Percentiles rank a stretch among this genome's conserved stretches.
Conservation (phyloP, 2,888 invertebrate species). For the Monopis laevigella region DNA sequence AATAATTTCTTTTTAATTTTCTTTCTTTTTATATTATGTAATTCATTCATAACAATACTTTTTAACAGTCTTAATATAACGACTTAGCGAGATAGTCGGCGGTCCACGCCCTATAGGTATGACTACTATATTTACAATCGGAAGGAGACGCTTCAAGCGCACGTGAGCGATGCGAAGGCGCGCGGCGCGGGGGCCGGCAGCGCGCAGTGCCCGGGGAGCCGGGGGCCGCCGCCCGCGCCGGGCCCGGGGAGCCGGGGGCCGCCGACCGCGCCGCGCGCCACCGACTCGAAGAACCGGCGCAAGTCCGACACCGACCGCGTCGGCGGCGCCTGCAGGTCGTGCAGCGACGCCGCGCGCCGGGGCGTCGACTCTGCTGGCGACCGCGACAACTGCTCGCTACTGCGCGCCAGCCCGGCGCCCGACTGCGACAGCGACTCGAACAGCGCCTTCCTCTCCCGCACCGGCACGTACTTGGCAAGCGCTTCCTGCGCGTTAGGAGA, state of each 20-base stretch:
- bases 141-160: slow-evolving; percentile 33
- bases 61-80: slow-evolving; percentile 64
- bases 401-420: slow-evolving; percentile 70
- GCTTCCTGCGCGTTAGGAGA: slow-evolving; percentile 56
- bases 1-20: slow-evolving; percentile 20
- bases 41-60: slow-evolving; percentile 64
- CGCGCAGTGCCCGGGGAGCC: slow-evolving; percentile 41
- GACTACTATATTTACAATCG: slow-evolving; percentile 42
- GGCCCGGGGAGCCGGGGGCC: slow-evolving; percentile 43
- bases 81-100: slow-evolving; percentile 53
- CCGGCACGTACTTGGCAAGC: slow-evolving; percentile 73
- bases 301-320: slow-evolving; percentile 72
- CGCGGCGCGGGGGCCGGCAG: slow-evolving; percentile 44
- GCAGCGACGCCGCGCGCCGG: slow-evolving; percentile 72
- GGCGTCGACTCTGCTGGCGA: slow-evolving; percentile 50
- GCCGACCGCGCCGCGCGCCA: slow-evolving; percentile 50
- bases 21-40: slow-evolving; percentile 58
- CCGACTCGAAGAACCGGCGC: slow-evolving; percentile 76
- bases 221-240: slow-evolving; percentile 39
- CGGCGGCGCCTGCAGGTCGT: slow-evolving; percentile 67
- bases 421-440: slow-evolving; percentile 75
- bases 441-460: slow-evolving; percentile 73
- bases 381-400: slow-evolving; percentile 69
- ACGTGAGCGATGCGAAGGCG: slow-evolving; percentile 48
- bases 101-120: slow-evolving; percentile 38